These are phyloP conservation scores for Sepioteuthis lessoniana DNA, from an alignment of 2,888 invertebrate species.

Conservation along the genomic window DNA sequence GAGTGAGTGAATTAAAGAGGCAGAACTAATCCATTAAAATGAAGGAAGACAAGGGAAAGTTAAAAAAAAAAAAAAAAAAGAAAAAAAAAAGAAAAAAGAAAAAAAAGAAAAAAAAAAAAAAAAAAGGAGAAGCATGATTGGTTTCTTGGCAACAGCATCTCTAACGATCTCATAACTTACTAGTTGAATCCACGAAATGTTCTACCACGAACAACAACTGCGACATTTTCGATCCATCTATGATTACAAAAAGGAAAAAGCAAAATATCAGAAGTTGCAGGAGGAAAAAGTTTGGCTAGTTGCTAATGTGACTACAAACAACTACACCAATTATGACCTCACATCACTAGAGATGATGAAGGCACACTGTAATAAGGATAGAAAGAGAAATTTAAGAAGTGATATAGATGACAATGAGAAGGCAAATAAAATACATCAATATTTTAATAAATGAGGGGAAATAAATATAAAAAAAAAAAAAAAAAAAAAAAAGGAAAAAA, in stretches of 20 bases:
- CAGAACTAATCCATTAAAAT: neutral
- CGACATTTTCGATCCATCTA: slow-evolving; percentile 33
- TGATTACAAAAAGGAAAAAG: slow-evolving; percentile 23
- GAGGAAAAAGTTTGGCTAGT: neutral
- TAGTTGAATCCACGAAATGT: neutral
- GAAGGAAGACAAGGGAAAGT: neutral
- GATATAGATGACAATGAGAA: no score
- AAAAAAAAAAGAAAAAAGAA: no score
- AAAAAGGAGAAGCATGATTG: neutral
- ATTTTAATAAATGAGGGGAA: no score
- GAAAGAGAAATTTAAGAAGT: neutral
- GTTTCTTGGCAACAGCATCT: slow-evolving; percentile 38
- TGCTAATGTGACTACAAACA: neutral
- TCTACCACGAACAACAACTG: slow-evolving; percentile 33
- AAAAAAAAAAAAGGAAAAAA: neutral
- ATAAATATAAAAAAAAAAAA: no score
- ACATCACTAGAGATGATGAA: neutral
- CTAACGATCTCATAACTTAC: slow-evolving; percentile 38
- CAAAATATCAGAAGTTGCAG: neutral
- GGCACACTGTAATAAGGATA: neutral
- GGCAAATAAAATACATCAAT: no score
- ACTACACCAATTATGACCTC: neutral
- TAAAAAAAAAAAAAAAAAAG: no score
- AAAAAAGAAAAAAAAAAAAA: neutral
- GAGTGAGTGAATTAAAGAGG: neutral